Conservation (phyloP, 2,888 invertebrate genomes). For the Hyalella azteca region DNA sequence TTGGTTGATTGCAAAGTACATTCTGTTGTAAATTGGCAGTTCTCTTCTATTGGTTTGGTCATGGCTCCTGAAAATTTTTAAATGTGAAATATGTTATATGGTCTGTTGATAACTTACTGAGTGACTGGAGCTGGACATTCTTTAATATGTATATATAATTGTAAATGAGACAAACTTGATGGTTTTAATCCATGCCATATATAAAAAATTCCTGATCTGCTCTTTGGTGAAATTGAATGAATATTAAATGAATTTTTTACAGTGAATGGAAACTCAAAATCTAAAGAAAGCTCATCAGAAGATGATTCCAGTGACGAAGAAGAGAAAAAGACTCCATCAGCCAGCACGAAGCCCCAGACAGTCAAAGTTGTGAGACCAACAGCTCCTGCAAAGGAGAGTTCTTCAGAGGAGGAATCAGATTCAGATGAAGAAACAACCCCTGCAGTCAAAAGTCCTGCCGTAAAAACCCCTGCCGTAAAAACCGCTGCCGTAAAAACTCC, state of each 20-base stretch:
- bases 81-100: too few relatives aligned
- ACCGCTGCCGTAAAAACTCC: not conserved
- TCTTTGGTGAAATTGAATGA: not conserved
- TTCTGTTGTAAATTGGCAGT: too few relatives aligned
- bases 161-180: too few relatives aligned
- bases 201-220: not conserved
- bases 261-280: not conserved
- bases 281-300: not conserved
- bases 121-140: too few relatives aligned
- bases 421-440: not conserved
- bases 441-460: not conserved
- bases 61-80: too few relatives aligned
- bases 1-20: too few relatives aligned
- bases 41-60: too few relatives aligned
- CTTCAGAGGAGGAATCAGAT: not conserved
- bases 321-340: slow-evolving; percentile 18
- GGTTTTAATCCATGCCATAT: not conserved
- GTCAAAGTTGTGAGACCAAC: slow-evolving; percentile 32
- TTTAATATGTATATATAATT: too few relatives aligned
- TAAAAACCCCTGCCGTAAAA: slow-evolving; percentile 2
- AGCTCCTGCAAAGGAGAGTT: not conserved
- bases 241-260: not conserved
- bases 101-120: too few relatives aligned
- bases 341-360: not conserved
- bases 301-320: not conserved